Evolutionary conservation across 2,888 invertebrate genomes (phyloP).

Genomic region (Punctoribates punctum): DNA sequence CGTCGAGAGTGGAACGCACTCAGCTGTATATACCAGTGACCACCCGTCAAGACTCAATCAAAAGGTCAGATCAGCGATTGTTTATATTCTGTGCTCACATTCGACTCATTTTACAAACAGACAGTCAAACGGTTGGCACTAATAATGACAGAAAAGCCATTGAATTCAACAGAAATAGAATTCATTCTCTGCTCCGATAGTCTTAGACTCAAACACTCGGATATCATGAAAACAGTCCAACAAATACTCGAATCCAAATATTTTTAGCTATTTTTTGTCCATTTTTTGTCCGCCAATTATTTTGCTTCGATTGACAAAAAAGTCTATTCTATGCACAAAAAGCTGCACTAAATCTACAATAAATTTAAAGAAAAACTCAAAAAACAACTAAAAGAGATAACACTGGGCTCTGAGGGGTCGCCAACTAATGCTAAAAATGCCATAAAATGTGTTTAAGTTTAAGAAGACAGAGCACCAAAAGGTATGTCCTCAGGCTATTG

Average conservation of each 20-base stretch:
- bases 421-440: slow-evolving; percentile 8
- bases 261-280: neutral
- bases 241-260: neutral
- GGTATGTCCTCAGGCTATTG: neutral
- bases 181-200: neutral
- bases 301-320: slow-evolving; percentile 9
- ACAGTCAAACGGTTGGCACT: slow-evolving; percentile 14
- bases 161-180: neutral
- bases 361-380: neutral
- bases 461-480: slow-evolving; percentile 22
- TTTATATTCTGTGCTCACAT: slow-evolving; percentile 2
- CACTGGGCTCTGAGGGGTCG: neutral
- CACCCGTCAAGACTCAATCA: slow-evolving; percentile 26
- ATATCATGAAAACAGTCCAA: neutral
- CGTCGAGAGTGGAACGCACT: neutral
- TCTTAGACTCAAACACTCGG: neutral
- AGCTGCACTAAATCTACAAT: slow-evolving; percentile 19
- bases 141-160: slow-evolving; percentile 19
- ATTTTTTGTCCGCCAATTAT: slow-evolving; percentile 25
- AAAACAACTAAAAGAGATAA: slow-evolving; percentile 15
- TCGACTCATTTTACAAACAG: slow-evolving; percentile 13
- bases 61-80: slow-evolving; percentile 25
- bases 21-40: slow-evolving; percentile 15
- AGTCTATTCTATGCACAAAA: neutral
- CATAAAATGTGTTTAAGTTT: slow-evolving; percentile 25